A percentile compares a stretch with the other conserved stretches of the same genome.
Evolutionary conservation across 2,797 vertebrate genomes (phyloP).

Genomic region (Scolopax rusticola): DNA sequence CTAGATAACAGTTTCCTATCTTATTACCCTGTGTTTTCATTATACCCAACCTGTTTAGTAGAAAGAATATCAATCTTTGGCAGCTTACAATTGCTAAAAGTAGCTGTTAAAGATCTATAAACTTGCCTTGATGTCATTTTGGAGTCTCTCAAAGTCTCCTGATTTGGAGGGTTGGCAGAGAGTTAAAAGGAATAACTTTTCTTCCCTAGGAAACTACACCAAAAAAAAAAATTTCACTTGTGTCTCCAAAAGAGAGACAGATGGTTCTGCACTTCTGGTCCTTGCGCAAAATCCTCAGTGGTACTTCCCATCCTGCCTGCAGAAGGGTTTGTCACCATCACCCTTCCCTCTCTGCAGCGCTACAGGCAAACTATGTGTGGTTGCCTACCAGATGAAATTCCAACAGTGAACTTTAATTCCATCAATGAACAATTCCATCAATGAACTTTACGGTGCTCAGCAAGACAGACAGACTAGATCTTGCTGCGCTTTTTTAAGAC

Average conservation of each 20-base stretch:
- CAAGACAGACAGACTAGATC: not conserved
- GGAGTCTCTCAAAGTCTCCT: not conserved
- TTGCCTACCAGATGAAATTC: slow-evolving; percentile 12
- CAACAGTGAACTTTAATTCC: not conserved
- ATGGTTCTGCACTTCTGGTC: not conserved
- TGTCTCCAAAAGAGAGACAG: not conserved
- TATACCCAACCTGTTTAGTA: slow-evolving; percentile 43
- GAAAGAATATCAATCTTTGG: slow-evolving; percentile 43
- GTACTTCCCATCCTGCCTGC: not conserved
- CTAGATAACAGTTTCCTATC: slow-evolving; percentile 59
- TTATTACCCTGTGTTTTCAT: slow-evolving; percentile 58
- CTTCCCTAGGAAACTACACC: not conserved
- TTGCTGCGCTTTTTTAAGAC: not conserved
- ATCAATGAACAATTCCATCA: not conserved
- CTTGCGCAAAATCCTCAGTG: slow-evolving; percentile 5
- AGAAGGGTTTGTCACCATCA: slow-evolving; percentile 5
- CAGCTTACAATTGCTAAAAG: slow-evolving; percentile 33
- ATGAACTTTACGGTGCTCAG: not conserved
- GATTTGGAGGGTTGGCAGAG: not conserved
- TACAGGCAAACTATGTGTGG: not conserved
- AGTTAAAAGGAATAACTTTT: not conserved
- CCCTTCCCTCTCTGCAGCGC: not conserved
- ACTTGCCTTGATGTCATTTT: slow-evolving; percentile 18
- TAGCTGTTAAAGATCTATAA: slow-evolving; percentile 28
- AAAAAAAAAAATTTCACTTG: not conserved